Evolutionary conservation across 2,888 invertebrate species (phyloP).

Genomic region (Machimus atricapillus): DNA sequence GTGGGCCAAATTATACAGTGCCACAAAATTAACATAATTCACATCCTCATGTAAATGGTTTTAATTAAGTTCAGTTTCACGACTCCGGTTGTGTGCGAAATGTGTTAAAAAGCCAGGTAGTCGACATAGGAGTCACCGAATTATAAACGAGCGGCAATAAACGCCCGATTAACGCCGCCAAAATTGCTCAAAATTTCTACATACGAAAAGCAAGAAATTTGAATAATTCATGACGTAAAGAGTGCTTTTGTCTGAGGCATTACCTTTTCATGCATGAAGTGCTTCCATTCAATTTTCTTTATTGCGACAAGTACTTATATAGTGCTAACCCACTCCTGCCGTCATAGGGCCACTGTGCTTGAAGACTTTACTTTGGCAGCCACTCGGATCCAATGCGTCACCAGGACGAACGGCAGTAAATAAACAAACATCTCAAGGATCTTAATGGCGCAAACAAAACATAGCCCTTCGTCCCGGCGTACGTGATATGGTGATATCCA

Average conservation of each 20-base stretch:
- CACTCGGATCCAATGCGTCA: background rate
- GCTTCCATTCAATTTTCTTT: constrained; percentile 36
- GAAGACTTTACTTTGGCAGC: background rate
- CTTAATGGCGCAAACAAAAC: constrained; percentile 7
- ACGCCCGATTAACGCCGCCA: background rate
- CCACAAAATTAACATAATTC: constrained; percentile 8
- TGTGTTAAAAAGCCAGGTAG: background rate
- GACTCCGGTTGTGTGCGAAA: background rate
- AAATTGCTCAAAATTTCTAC: constrained; percentile 8
- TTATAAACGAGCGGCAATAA: constrained; percentile 1
- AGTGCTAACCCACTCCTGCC: background rate
- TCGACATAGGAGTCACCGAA: background rate
- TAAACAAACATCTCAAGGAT: constrained; percentile 6
- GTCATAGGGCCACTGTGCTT: background rate
- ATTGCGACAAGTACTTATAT: constrained; percentile 34
- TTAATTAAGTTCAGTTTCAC: background rate
- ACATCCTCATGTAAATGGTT: background rate
- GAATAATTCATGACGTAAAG: constrained; percentile 30
- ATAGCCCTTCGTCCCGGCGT: background rate
- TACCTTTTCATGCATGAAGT: constrained; percentile 28
- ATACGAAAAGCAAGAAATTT: constrained; percentile 3
- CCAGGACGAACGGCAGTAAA: constrained; percentile 2
- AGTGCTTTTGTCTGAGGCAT: constrained; percentile 4
- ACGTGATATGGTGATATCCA: background rate
- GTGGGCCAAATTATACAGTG: background rate